These are phyloP conservation scores for Gnatocerus cornutus DNA, from an alignment of 2,888 invertebrate species.

Conservation along the genomic window DNA sequence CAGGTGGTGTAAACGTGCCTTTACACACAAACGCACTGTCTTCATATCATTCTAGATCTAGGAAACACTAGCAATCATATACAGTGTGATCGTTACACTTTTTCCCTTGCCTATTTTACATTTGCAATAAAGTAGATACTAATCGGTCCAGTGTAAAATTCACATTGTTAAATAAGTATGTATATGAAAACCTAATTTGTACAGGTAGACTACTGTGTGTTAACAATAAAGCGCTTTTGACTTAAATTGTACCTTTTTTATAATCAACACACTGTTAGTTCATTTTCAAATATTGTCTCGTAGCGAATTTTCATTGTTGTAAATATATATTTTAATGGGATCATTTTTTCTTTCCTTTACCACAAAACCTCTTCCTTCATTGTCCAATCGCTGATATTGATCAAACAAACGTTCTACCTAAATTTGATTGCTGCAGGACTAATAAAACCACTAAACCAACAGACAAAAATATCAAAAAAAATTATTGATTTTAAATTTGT, in stretches of 20 bases:
- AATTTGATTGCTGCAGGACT: too few species aligned
- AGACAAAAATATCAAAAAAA: too few species aligned
- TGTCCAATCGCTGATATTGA: too few species aligned
- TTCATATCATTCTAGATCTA: slow-evolving; percentile 54
- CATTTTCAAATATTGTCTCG: too few species aligned
- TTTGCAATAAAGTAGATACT: slow-evolving; percentile 65
- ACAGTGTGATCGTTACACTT: slow-evolving; percentile 45
- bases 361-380: too few species aligned
- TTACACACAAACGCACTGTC: slow-evolving; percentile 46
- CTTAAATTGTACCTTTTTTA: slow-evolving; percentile 48
- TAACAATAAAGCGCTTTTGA: slow-evolving; percentile 71
- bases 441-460: too few species aligned
- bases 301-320: too few species aligned
- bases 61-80: slow-evolving; percentile 49
- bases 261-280: not conserved
- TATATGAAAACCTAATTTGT: slow-evolving; percentile 70
- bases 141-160: slow-evolving; percentile 71
- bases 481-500: too few species aligned
- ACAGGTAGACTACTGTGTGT: slow-evolving; percentile 72
- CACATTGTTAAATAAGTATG: slow-evolving; percentile 70
- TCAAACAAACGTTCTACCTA: too few species aligned
- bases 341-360: too few species aligned
- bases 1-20: slow-evolving; percentile 46
- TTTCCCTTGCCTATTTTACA: slow-evolving; percentile 57
- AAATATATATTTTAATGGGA: too few species aligned